Percentiles rank a stretch among this genome's conserved stretches.
These are phyloP conservation scores for Phragmatobia fuliginosa DNA, from an alignment of 2,888 invertebrate genomes.

Conservation along the genomic window DNA sequence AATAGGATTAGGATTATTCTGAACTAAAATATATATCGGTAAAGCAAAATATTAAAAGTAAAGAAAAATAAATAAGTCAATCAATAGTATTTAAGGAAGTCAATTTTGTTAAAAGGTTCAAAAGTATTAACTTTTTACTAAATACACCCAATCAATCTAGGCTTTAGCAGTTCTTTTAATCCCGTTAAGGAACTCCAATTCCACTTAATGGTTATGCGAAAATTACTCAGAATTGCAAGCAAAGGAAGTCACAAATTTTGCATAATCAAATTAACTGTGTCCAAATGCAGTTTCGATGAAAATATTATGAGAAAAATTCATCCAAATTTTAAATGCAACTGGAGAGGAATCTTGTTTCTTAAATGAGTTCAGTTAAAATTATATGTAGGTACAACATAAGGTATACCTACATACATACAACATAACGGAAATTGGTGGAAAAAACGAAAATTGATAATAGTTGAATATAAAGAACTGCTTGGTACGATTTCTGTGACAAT, in stretches of 20 bases:
- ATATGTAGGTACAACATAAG: neutral
- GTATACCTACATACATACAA: too few relatives aligned
- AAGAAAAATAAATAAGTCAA: neutral
- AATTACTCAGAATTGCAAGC: conserved; percentile 68
- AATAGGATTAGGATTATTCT: too few relatives aligned
- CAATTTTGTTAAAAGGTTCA: neutral
- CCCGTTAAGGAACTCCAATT: conserved; percentile 59
- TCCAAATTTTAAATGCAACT: conserved; percentile 25
- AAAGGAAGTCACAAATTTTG: conserved; percentile 67
- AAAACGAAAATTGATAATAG: too few relatives aligned
- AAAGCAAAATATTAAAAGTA: too few relatives aligned
- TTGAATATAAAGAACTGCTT: too few relatives aligned
- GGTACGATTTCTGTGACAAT: too few relatives aligned
- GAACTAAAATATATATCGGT: too few relatives aligned
- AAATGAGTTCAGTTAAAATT: conserved; percentile 5
- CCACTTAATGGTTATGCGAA: conserved; percentile 63
- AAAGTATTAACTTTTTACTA: conserved; percentile 16
- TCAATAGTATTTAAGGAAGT: neutral
- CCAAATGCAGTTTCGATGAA: conserved; percentile 71
- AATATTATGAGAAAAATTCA: conserved; percentile 62
- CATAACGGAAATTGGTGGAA: too few relatives aligned
- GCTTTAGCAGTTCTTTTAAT: conserved; percentile 24
- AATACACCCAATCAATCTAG: neutral
- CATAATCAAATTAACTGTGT: conserved; percentile 75
- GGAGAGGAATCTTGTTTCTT: conserved; percentile 30